Evolutionary conservation across 2,113 vertebrate genomes (phyloP).

Genomic region (Psittacula cyanocephala): DNA sequence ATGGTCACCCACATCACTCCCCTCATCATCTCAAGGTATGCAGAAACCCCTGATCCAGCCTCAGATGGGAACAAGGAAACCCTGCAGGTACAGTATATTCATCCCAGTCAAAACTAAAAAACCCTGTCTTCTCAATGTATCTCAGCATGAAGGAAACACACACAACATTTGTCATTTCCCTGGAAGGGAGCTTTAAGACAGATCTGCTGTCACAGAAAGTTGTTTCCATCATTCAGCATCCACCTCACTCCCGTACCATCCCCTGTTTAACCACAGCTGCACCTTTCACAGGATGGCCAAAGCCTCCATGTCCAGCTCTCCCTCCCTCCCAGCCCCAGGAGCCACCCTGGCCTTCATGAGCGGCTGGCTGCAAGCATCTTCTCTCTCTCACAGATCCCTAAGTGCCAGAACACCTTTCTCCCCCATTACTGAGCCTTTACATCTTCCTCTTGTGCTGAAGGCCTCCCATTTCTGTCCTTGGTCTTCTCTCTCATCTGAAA

Average conservation of each 20-base stretch:
- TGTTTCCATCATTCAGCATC: background rate
- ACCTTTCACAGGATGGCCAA: accelerated
- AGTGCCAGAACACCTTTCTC: background rate
- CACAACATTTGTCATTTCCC: background rate
- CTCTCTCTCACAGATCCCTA: background rate
- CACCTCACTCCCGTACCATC: background rate
- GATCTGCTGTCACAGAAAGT: background rate
- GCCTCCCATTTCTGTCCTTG: background rate
- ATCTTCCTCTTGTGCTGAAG: accelerated
- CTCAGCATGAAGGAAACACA: background rate
- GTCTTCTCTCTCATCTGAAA: background rate
- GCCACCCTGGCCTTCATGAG: background rate
- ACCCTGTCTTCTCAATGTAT: background rate
- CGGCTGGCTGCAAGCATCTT: background rate
- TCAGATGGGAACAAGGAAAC: background rate
- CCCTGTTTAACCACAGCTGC: background rate
- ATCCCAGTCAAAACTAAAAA: background rate
- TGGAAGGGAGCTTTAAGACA: background rate
- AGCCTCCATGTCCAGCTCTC: accelerated
- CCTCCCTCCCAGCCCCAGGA: background rate
- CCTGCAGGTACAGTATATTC: background rate
- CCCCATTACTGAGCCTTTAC: background rate
- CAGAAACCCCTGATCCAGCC: background rate
- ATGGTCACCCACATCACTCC: background rate
- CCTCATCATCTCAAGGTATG: background rate